These are phyloP conservation scores for Drosophila parvula DNA, from an alignment of 1,140 invertebrate genomes.

Conservation along the genomic window DNA sequence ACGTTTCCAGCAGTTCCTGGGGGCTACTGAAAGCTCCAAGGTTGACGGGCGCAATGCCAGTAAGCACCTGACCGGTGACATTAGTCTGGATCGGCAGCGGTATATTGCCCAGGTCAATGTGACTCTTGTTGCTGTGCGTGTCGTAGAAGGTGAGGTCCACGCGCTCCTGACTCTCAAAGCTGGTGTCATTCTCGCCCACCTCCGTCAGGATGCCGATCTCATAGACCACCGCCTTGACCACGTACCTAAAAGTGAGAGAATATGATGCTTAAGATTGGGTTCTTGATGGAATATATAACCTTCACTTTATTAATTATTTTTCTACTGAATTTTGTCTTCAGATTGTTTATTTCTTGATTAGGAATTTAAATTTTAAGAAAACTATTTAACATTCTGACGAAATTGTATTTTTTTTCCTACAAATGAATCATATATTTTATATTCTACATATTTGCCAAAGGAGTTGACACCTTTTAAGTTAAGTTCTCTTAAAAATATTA, in stretches of 20 bases:
- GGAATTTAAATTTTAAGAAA: too few relatives aligned
- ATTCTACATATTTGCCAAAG: too few relatives aligned
- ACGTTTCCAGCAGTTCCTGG: constrained; percentile 72
- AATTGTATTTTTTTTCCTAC: neutral
- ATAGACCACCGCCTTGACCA: constrained; percentile 86
- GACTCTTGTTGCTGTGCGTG: constrained; percentile 84
- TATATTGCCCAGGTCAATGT: constrained; percentile 85
- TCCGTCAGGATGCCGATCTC: constrained; percentile 87
- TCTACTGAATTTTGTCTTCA: neutral
- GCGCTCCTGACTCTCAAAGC: constrained; percentile 85
- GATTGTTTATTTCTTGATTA: neutral
- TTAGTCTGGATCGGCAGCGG: constrained; percentile 85
- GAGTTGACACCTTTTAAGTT: neutral
- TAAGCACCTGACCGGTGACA: constrained; percentile 85
- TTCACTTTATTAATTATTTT: neutral
- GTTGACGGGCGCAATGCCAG: constrained; percentile 84
- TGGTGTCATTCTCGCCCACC: constrained; percentile 84
- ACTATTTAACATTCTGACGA: neutral
- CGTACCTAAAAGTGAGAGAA: constrained; percentile 80
- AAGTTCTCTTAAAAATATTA: neutral
- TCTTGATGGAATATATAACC: too few relatives aligned
- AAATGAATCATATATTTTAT: neutral
- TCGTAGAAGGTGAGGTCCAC: constrained; percentile 86
- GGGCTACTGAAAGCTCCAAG: constrained; percentile 84
- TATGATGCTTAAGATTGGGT: neutral